Conservation (phyloP, 2,888 invertebrate genomes). For the Beris morrisii region DNA sequence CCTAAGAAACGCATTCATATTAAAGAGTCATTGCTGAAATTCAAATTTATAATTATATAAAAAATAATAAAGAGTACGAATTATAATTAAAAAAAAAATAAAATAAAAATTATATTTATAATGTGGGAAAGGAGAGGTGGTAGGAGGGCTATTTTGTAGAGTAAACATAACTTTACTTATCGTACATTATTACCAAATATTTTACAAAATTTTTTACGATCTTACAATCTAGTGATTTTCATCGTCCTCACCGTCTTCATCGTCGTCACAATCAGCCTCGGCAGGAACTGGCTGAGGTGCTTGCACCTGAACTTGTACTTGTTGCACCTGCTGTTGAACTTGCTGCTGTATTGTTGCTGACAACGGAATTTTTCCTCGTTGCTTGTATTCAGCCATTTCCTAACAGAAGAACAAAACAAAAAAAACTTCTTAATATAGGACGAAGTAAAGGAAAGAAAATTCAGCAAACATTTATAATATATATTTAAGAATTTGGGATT, state of each 20-base stretch:
- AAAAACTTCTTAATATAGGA: conserved; percentile 13
- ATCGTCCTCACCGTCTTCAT: conserved; percentile 56
- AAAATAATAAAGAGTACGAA: conserved; percentile 2
- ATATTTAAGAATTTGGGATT: not conserved
- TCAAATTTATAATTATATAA: conserved; percentile 5
- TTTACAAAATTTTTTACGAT: conserved; percentile 37
- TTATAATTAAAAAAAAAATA: conserved; percentile 5
- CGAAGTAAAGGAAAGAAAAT: not conserved
- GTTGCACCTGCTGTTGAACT: conserved; percentile 27
- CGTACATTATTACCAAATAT: conserved; percentile 39
- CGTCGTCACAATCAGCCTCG: conserved; percentile 55
- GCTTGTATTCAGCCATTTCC: conserved; percentile 58
- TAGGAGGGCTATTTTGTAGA: conserved; percentile 29
- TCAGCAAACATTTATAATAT: not conserved
- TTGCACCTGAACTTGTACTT: conserved; percentile 31
- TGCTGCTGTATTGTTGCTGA: conserved; percentile 53
- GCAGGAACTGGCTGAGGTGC: conserved; percentile 53
- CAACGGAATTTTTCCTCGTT: conserved; percentile 56
- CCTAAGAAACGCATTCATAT: conserved; percentile 11
- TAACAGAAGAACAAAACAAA: conserved; percentile 39
- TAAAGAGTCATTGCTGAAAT: conserved; percentile 20
- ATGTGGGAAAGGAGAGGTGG: conserved; percentile 10
- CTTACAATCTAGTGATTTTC: conserved; percentile 56
- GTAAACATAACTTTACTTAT: conserved; percentile 38
- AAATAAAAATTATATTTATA: conserved; percentile 13